phyloP scores from a whole-genome alignment of 2,888 invertebrate species.

The Heliconius ethilla region DNA sequence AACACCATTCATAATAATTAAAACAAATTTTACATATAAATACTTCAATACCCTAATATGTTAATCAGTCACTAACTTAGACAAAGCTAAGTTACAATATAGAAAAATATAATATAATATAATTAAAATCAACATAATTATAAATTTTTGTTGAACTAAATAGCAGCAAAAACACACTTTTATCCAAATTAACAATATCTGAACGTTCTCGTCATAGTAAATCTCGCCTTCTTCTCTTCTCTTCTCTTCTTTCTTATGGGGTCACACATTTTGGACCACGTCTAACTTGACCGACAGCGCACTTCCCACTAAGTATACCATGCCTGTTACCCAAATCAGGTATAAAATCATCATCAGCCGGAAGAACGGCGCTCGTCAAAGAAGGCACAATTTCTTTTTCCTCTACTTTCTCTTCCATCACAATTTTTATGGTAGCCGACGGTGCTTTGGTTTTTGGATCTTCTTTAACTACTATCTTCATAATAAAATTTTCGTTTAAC shows the following conservation, averaged over 20 bases:
- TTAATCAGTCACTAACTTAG: constrained; percentile 18
- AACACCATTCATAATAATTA: background rate
- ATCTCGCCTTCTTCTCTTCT: no score
- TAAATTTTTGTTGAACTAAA: background rate
- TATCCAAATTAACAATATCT: no score
- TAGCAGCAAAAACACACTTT: background rate
- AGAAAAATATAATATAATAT: background rate
- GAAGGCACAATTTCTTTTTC: background rate
- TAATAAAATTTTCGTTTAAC: constrained; percentile 32
- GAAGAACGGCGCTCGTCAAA: constrained; percentile 28
- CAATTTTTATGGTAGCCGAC: constrained; percentile 36
- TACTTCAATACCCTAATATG: background rate
- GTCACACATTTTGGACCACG: constrained; percentile 32
- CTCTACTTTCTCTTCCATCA: constrained; percentile 5
- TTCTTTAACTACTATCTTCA: constrained; percentile 39
- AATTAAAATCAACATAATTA: background rate
- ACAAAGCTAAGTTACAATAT: constrained; percentile 4
- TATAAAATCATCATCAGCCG: constrained; percentile 12
- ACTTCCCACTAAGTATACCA: constrained; percentile 26
- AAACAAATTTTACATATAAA: background rate
- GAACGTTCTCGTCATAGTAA: no score
- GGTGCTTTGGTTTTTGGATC: constrained; percentile 25
- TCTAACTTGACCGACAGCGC: constrained; percentile 32
- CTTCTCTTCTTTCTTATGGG: background rate
- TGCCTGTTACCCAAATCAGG: constrained; percentile 31